These are phyloP conservation scores for Enteromius paludinosus DNA, from an alignment of 2,797 vertebrate genomes.

Conservation along the genomic window DNA sequence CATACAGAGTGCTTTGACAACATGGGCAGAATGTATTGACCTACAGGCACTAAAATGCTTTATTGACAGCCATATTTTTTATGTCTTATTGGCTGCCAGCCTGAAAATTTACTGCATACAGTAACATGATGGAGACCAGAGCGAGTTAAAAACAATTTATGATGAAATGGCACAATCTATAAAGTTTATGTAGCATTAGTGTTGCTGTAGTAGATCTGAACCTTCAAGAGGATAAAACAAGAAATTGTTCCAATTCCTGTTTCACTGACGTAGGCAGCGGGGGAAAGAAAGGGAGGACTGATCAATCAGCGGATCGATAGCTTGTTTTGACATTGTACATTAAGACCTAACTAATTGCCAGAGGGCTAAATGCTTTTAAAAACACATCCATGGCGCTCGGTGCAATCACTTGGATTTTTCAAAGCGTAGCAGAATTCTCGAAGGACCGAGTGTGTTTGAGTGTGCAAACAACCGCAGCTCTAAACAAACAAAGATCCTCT, in stretches of 20 bases:
- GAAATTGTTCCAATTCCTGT: slow-evolving; percentile 12
- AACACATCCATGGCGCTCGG: slow-evolving; percentile 72
- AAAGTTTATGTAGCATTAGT: slow-evolving; percentile 15
- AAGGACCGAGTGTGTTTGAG: slow-evolving; percentile 37
- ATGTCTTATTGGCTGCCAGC: slow-evolving; percentile 44
- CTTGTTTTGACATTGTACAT: slow-evolving; percentile 92
- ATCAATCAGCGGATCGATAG: slow-evolving; percentile 88
- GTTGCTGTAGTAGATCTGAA: background rate
- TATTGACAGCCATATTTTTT: slow-evolving; percentile 47
- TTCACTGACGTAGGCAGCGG: slow-evolving; percentile 1
- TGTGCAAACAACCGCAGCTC: slow-evolving; percentile 16
- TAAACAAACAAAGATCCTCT: background rate
- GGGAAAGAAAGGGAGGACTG: slow-evolving; percentile 85
- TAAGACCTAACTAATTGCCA: slow-evolving; percentile 94
- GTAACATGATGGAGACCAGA: slow-evolving; percentile 20
- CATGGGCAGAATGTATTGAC: slow-evolving; percentile 49
- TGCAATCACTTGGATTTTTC: slow-evolving; percentile 43
- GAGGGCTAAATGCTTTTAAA: slow-evolving; percentile 92
- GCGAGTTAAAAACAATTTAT: slow-evolving; percentile 14
- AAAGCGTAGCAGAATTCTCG: slow-evolving; percentile 45
- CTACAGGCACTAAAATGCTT: slow-evolving; percentile 45
- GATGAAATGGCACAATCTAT: slow-evolving; percentile 43
- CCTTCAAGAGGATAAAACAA: background rate
- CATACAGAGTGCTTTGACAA: slow-evolving; percentile 37
- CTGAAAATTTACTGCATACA: background rate